These are phyloP conservation scores for Philonicus albiceps DNA, from an alignment of 2,888 invertebrate genomes.

Conservation along the genomic window DNA sequence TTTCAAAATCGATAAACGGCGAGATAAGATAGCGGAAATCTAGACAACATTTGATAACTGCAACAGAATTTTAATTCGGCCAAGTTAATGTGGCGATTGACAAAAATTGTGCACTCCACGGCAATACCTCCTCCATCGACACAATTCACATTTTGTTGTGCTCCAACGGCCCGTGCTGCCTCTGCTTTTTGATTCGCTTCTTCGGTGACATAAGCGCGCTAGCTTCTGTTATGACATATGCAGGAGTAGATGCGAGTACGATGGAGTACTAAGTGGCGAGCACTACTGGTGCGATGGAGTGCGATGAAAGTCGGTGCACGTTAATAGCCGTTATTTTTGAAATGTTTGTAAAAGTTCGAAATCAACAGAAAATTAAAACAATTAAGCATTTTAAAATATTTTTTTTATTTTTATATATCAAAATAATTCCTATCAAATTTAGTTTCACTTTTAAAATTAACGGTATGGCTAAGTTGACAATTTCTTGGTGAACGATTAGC, in stretches of 20 bases:
- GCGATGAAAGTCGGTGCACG: neutral
- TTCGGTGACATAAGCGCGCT: constrained; percentile 9
- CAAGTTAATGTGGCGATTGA: neutral
- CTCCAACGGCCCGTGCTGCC: neutral
- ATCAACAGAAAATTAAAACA: too few relatives aligned
- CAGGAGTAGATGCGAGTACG: neutral
- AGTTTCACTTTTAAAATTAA: too few relatives aligned
- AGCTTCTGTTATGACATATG: neutral
- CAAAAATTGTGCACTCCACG: neutral
- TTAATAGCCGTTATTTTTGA: neutral
- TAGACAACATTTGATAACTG: neutral
- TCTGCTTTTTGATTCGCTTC: neutral
- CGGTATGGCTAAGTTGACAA: too few relatives aligned
- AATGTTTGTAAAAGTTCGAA: neutral
- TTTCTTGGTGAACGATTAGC: too few relatives aligned
- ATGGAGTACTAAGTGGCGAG: neutral
- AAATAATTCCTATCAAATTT: too few relatives aligned
- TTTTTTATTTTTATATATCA: too few relatives aligned
- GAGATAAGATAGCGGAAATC: neutral
- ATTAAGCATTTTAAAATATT: too few relatives aligned
- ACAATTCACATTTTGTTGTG: constrained; percentile 30
- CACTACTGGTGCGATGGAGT: neutral
- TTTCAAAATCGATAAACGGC: constrained; percentile 13
- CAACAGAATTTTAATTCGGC: neutral
- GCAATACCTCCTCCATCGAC: neutral